Evolutionary conservation across 2,113 vertebrate species (phyloP).

Genomic region (Carassius gibelio): DNA sequence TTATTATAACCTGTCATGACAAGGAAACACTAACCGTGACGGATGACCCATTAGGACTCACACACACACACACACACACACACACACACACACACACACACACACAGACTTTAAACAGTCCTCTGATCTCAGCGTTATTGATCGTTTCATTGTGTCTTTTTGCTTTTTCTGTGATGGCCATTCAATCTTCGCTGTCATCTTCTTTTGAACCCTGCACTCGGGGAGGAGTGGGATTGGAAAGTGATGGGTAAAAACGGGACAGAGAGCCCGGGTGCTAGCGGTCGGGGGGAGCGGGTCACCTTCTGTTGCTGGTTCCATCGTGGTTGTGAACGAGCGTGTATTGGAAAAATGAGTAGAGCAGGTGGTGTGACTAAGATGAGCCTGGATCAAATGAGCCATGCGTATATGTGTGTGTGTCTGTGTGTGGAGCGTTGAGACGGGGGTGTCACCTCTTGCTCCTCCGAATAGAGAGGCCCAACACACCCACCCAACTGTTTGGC

Average conservation of each 20-base stretch:
- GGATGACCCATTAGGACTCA: neutral
- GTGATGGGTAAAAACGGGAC: constrained; percentile 34
- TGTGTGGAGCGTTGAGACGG: constrained; percentile 66
- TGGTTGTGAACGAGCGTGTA: constrained; percentile 52
- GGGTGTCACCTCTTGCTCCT: constrained; percentile 81
- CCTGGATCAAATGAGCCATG: constrained; percentile 82
- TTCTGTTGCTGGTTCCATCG: constrained; percentile 76
- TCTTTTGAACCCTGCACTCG: constrained; percentile 37
- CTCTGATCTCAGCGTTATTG: constrained; percentile 82
- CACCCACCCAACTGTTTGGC: constrained; percentile 99
- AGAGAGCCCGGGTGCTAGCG: neutral
- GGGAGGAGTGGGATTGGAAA: constrained; percentile 41
- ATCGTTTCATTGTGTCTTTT: constrained; percentile 88
- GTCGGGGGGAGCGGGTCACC: constrained; percentile 62
- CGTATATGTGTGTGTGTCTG: constrained; percentile 33
- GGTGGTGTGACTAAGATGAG: constrained; percentile 98
- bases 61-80: neutral
- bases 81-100: neutral
- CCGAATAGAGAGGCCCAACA: constrained; percentile 84
- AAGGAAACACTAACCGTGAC: constrained; percentile 15
- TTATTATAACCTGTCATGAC: constrained; percentile 28
- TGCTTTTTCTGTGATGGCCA: constrained; percentile 64
- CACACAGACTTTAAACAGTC: constrained; percentile 44
- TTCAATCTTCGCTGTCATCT: constrained; percentile 48
- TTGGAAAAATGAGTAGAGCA: constrained; percentile 91